These are phyloP conservation scores for Trissolcus brochymenae DNA, from an alignment of 2,888 invertebrate genomes.

Conservation along the genomic window DNA sequence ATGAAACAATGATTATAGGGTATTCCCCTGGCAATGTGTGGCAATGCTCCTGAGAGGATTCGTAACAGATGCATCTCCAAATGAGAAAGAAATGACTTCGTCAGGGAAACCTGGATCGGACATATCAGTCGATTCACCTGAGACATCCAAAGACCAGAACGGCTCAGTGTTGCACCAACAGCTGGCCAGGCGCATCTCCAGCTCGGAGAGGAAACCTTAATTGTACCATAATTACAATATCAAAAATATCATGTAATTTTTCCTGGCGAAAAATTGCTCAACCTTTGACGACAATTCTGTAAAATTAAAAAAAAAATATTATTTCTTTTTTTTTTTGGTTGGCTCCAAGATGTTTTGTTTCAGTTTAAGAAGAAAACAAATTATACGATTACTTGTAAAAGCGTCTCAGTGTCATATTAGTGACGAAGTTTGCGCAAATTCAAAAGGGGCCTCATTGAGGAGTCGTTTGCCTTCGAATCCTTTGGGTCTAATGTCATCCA, in stretches of 20 bases:
- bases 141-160: constrained; percentile 66
- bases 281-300: not conserved
- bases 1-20: constrained; percentile 81
- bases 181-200: constrained; percentile 71
- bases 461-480: constrained; percentile 51
- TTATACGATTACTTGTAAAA: not conserved
- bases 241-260: constrained; percentile 37
- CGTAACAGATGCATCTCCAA: constrained; percentile 84
- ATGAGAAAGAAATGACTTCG: constrained; percentile 29
- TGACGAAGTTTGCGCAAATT: constrained; percentile 33
- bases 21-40: constrained; percentile 84
- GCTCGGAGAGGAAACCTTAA: constrained; percentile 74
- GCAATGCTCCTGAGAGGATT: constrained; percentile 82
- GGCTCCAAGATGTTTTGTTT: not conserved
- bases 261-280: constrained; percentile 47
- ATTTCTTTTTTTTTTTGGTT: not conserved
- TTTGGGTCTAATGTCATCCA: constrained; percentile 51
- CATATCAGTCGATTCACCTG: constrained; percentile 35
- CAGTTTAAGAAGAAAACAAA: not conserved
- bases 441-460: constrained; percentile 29
- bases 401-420: constrained; percentile 36
- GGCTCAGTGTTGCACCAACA: constrained; percentile 69
- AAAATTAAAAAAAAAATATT: constrained; percentile 4
- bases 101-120: not conserved
- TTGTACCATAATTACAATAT: constrained; percentile 38